Conservation (phyloP, 2,113 vertebrate species). For the Anoura caudifer region DNA sequence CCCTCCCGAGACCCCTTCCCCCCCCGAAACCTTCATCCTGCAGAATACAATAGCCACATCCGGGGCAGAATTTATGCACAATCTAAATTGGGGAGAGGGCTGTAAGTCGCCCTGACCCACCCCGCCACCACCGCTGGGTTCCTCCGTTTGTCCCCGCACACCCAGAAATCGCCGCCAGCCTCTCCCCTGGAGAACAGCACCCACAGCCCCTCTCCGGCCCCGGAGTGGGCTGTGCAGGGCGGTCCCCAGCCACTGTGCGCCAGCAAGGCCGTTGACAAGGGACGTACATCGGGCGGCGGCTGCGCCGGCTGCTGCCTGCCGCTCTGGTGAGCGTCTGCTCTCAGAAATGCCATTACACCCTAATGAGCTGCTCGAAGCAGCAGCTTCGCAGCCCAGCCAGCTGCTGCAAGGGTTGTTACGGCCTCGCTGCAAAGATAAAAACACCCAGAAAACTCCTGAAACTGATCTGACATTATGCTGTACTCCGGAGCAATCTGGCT, state of each 20-base stretch:
- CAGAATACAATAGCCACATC: rapidly evolving
- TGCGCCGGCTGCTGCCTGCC: rapidly evolving
- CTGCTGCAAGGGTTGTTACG: not conserved
- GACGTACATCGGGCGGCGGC: not conserved
- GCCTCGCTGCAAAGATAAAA: not conserved
- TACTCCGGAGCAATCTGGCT: not conserved
- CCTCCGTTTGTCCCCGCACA: too few species aligned
- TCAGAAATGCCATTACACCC: not conserved
- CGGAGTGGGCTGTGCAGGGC: not conserved
- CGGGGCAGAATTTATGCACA: not conserved
- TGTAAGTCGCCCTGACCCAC: rapidly evolving
- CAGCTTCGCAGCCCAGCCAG: not conserved
- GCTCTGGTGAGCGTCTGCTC: rapidly evolving
- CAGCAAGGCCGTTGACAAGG: not conserved
- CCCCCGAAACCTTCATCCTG: not conserved
- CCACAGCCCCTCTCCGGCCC: not conserved
- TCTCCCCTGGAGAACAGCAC: rapidly evolving
- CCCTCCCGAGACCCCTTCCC: not conserved
- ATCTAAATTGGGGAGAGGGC: not conserved
- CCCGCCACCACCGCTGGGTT: rapidly evolving
- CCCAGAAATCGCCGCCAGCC: rapidly evolving
- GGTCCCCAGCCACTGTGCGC: rapidly evolving
- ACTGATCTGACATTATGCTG: not conserved
- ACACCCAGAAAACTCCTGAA: not conserved
- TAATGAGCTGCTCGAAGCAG: not conserved